Evolutionary conservation across 2,113 vertebrate species (phyloP).

Genomic region (Abramis brama): DNA sequence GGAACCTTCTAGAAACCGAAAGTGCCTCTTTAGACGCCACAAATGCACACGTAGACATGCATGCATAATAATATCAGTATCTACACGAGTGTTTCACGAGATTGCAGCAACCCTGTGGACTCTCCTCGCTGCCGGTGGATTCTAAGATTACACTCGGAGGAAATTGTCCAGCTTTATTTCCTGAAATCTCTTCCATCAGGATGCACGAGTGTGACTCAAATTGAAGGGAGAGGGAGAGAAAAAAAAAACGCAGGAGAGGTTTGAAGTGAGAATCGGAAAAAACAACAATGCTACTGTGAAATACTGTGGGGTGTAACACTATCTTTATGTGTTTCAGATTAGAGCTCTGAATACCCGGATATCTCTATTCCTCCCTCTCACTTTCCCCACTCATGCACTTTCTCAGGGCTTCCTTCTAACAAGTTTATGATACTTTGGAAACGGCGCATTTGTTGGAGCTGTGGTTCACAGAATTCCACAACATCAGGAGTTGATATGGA

Average conservation of each 20-base stretch:
- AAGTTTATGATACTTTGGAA: neutral
- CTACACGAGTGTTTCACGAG: neutral
- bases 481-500: neutral
- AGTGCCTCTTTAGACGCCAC: constrained; percentile 1
- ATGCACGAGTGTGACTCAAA: constrained; percentile 23
- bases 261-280: constrained; percentile 13
- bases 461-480: neutral
- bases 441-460: neutral
- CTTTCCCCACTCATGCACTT: neutral
- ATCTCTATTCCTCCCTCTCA: neutral
- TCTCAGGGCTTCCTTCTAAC: neutral
- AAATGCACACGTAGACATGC: constrained; percentile 22
- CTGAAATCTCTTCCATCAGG: constrained; percentile 76
- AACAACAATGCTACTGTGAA: constrained; percentile 26
- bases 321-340: constrained; percentile 23
- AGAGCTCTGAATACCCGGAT: constrained; percentile 8
- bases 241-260: constrained; percentile 9
- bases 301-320: constrained; percentile 23
- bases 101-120: constrained; percentile 64
- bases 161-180: constrained; percentile 83
- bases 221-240: constrained; percentile 47
- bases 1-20: constrained; percentile 23
- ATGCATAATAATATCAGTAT: constrained; percentile 15
- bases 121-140: constrained; percentile 68
- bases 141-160: constrained; percentile 81